Percentiles rank a stretch among this genome's conserved stretches.
These are phyloP conservation scores for Drosophila multiciliata DNA, from an alignment of 2,888 invertebrate species.

Conservation along the genomic window DNA sequence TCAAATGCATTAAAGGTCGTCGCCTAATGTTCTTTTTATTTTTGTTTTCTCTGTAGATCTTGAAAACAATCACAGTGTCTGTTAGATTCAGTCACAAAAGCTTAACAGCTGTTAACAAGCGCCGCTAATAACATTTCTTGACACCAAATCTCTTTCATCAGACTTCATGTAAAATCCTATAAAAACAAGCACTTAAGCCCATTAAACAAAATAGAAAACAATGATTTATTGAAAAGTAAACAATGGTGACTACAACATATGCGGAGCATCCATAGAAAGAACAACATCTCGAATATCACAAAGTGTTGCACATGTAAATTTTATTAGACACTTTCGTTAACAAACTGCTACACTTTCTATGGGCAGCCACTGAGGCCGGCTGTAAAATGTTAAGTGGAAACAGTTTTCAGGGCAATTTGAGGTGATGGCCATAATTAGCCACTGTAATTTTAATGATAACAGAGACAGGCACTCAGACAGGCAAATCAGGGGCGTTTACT, in stretches of 20 bases:
- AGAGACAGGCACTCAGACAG: neutral
- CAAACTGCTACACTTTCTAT: constrained; percentile 17
- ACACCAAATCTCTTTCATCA: constrained; percentile 10
- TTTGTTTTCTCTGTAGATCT: constrained; percentile 3
- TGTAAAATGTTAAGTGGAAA: constrained; percentile 61
- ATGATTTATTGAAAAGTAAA: constrained; percentile 56
- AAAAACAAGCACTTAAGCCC: constrained; percentile 57
- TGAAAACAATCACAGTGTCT: constrained; percentile 6
- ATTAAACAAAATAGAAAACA: constrained; percentile 45
- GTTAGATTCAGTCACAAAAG: constrained; percentile 1
- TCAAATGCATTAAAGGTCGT: constrained; percentile 31
- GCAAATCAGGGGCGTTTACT: neutral
- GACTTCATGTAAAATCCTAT: constrained; percentile 12
- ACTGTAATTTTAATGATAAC: constrained; percentile 25
- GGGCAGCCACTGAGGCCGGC: constrained; percentile 40
- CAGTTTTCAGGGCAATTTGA: constrained; percentile 32
- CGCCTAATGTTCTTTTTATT: constrained; percentile 11
- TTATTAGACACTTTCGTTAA: constrained; percentile 61
- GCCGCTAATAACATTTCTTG: constrained; percentile 14
- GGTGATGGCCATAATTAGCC: constrained; percentile 34
- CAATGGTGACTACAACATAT: constrained; percentile 51
- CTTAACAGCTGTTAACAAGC: constrained; percentile 30
- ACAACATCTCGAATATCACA: constrained; percentile 17
- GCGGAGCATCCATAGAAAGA: constrained; percentile 25
- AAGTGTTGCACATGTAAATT: constrained; percentile 52